Evolutionary conservation across 2,113 vertebrate genomes (phyloP), one percentile per base, ranked within the genome.

Genomic region (Peromyscus californicus): DNA sequence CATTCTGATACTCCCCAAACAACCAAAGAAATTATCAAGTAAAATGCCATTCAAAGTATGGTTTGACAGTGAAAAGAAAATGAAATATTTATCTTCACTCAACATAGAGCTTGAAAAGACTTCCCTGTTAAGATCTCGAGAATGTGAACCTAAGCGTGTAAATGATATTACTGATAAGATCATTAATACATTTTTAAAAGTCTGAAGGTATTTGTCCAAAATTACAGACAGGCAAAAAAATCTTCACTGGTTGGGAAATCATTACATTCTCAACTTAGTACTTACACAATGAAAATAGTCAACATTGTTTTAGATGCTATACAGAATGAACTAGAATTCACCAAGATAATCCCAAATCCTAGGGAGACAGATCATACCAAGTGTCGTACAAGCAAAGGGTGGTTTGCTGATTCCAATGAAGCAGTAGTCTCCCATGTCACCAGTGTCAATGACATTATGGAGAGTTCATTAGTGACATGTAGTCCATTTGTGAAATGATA

Each of bases 51-150:
- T 97, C 61, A 85, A 97, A 11, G 74, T 92, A 63, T 97, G 94
- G 97, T 97, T 98, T 79, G 80, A 97, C 24, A 98, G 97, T 92
- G 96, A 97, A 42, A 98, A 95, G 65, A 98, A 98, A 89, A 93
- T 98, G 90, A 98, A 97, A 92, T 94, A 80, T 84, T 93, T 98
- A 76, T 96, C 97, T 74, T 94, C 94, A 31, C 22, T 93, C 0
- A 13, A 93, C 22, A 7, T 57, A 86, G 90, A 95, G 61, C 13
- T 86, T 39, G 5, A 9, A 75, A 88, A 70, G 15, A 13, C 79
- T 63, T 63, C 87, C 19, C 39, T 5, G 10, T 80, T 88, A 69
- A 63, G 89, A 65, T 93, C 69, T 78, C 51, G 29, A 94, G 61
- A 92, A 84, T 80, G 45, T 54, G 87, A 89, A 87, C 86, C 57